These are phyloP conservation scores for Onychorhynchus coronatus DNA, from an alignment of 2,113 vertebrate species.

Conservation along the genomic window DNA sequence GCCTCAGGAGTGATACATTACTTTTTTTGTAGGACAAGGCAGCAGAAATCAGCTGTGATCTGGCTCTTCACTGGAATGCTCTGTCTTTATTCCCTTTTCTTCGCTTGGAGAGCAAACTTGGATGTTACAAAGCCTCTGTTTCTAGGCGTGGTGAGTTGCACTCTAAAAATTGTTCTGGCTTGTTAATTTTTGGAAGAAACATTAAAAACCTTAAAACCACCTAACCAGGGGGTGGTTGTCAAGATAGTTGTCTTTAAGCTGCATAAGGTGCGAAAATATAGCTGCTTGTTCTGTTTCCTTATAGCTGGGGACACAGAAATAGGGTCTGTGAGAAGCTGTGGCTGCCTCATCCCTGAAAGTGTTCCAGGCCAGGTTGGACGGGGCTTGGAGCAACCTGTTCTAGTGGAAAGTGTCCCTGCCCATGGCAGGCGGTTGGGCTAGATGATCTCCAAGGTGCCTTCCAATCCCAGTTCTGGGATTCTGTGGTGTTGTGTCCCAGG, in stretches of 20 bases:
- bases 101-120: conserved; percentile 96
- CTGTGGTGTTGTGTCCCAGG: conserved; percentile 67
- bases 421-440: neutral
- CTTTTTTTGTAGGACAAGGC: conserved; percentile 46
- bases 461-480: fast-evolving
- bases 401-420: neutral
- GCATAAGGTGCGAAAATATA: neutral
- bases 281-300: neutral
- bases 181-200: neutral
- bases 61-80: conserved; percentile 86
- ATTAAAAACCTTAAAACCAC: neutral
- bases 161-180: fast-evolving
- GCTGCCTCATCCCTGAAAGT: neutral
- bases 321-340: neutral
- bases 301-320: neutral
- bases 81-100: conserved; percentile 90
- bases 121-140: conserved; percentile 91
- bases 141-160: conserved; percentile 88
- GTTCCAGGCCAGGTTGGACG: fast-evolving
- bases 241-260: neutral
- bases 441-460: neutral
- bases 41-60: conserved; percentile 71
- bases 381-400: neutral
- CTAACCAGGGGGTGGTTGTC: neutral
- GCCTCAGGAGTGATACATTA: fast-evolving